Base-by-base conservation (phyloP, 2,797 vertebrate species). In the Aphelocoma californica region DNA sequence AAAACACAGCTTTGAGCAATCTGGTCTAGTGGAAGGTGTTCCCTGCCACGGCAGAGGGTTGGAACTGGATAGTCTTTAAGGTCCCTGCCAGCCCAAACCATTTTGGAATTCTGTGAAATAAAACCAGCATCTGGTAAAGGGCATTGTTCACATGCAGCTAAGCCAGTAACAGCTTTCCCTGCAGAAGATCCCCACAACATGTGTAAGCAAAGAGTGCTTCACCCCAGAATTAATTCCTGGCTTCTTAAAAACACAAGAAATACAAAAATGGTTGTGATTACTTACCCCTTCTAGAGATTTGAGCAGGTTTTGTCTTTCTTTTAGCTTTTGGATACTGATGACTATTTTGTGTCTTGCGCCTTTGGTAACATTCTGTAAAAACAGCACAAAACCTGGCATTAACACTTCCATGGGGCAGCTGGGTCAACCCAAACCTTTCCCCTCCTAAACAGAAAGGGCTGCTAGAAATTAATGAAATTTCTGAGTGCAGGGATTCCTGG, bases 271-370 rank as follows among this genome's bases (percentile, higher is more conserved):
- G 51, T 20, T 66, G 72, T 12, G 51, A 56, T 32, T 80, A 98
- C 98, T 98, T 94, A 99, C 99, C 98, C 99, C 99, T 97, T 99
- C 99, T 97, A 99, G 97, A 92, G 98, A 99, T 89, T 99, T 99
- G 66, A 99, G 98, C 54, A 99, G 97, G 92, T 98, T 99, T 95
- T 99, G 99, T 79, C 99, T 98, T 95, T 99, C 99, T 97, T 99
- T 99, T 92, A 99, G 98, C 97, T 99, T 99, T 98, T 99, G 98
- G 97, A 99, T 99, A 96, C 99, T 99, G 98, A 99, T 99, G 88
- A 99, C 98, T 58, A 99, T 99, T 98, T 99, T 99, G 98, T 99
- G 99, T 90, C 99, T 97, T 5, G 99, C 99, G 17, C 99, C 99
- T 99, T 99, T 99, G 96, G 99, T 99, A 97, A 99, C 99, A 14